Conservation (phyloP, 2,113 vertebrate genomes). For the Rhadina sibilatrix region DNA sequence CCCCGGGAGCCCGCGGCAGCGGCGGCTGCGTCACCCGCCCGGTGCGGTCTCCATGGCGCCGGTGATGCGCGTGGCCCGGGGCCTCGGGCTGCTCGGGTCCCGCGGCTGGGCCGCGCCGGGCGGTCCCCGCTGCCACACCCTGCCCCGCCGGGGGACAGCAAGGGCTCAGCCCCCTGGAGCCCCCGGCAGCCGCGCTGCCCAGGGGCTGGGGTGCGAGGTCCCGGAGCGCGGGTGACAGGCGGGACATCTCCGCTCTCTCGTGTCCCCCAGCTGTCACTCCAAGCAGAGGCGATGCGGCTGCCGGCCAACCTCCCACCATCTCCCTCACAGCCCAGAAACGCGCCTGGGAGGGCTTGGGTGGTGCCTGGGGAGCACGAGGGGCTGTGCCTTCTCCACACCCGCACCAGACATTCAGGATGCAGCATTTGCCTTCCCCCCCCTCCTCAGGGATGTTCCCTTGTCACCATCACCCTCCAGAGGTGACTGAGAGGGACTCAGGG, state of each 20-base stretch:
- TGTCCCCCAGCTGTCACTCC: accelerated
- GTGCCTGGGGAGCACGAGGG: accelerated
- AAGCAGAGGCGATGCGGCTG: accelerated
- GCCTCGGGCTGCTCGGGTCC: not conserved
- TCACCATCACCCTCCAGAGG: not conserved
- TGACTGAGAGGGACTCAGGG: too few species aligned
- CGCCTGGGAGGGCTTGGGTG: accelerated
- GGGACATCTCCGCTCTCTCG: accelerated
- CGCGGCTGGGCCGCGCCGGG: not conserved
- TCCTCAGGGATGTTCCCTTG: too few species aligned
- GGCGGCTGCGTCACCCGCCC: not conserved
- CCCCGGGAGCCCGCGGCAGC: not conserved
- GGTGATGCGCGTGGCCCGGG: not conserved
- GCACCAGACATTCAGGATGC: accelerated
- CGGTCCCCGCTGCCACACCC: not conserved
- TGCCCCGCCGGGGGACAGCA: accelerated
- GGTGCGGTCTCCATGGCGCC: accelerated
- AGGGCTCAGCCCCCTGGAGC: too few species aligned
- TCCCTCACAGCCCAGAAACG: accelerated
- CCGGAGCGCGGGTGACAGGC: accelerated
- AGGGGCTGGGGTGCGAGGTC: too few species aligned
- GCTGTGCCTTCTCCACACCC: not conserved
- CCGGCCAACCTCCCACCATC: accelerated
- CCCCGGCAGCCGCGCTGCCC: not conserved
- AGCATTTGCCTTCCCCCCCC: not conserved